phyloP scores from a whole-genome alignment of 2,797 vertebrate genomes.

The Rhabdomys pumilio region DNA sequence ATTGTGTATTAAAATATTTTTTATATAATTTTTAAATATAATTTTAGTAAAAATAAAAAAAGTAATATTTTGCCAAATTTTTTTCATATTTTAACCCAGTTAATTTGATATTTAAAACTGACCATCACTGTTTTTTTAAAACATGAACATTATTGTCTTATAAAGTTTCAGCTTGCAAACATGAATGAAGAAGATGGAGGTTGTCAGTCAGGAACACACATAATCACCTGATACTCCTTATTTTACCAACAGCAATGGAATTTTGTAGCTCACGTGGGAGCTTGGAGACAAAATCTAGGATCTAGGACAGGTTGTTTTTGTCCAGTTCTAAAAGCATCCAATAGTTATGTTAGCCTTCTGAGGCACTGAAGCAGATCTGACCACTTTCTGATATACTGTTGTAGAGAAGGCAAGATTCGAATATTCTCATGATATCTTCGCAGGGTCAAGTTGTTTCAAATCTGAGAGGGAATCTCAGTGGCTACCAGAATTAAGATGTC shows the following conservation, averaged over 20 bases:
- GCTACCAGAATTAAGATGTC: conserved; percentile 59
- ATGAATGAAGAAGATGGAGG: neutral
- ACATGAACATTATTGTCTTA: conserved; percentile 4
- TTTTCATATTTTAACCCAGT: neutral
- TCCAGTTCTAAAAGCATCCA: conserved; percentile 16
- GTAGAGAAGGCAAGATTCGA: conserved; percentile 56
- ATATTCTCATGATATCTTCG: conserved; percentile 50
- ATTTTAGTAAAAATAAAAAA: neutral
- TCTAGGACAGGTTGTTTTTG: conserved; percentile 18
- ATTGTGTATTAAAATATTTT: no score
- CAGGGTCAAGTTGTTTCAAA: neutral
- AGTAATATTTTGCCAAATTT: neutral
- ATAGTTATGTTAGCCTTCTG: conserved; percentile 29
- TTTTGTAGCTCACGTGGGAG: neutral
- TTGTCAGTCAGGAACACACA: neutral
- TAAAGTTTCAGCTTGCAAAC: neutral
- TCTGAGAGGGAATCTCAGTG: conserved; percentile 37
- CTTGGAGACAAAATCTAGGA: neutral
- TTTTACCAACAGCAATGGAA: neutral
- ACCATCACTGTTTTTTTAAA: neutral
- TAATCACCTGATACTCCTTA: neutral
- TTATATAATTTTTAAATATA: no score
- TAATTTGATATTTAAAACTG: neutral
- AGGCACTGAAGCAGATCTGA: neutral
- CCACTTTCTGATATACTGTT: neutral